A percentile compares a stretch with the other conserved stretches of the same genome.
Conservation (phyloP, 2,797 vertebrate species). For the Xenopus petersii region DNA sequence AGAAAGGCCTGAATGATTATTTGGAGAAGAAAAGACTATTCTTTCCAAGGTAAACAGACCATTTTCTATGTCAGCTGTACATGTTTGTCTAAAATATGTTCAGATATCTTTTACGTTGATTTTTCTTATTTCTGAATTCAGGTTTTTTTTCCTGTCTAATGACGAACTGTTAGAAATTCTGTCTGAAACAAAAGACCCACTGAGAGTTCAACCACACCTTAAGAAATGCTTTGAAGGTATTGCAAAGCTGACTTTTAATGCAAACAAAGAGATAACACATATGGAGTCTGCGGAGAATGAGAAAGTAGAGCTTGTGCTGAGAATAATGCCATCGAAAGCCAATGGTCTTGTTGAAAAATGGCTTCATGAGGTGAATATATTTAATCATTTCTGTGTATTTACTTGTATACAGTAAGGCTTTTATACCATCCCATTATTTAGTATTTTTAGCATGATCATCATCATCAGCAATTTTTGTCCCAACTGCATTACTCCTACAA, state of each 20-base stretch:
- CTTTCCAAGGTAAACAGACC: constrained; percentile 72
- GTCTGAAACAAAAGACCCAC: constrained; percentile 65
- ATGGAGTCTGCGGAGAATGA: constrained; percentile 74
- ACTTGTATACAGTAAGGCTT: background rate
- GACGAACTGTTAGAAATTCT: constrained; percentile 57
- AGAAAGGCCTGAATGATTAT: constrained; percentile 69
- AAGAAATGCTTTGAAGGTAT: constrained; percentile 68
- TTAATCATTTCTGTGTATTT: constrained; percentile 65
- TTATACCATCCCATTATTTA: no score
- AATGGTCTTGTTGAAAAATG: constrained; percentile 76
- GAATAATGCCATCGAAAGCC: constrained; percentile 71
- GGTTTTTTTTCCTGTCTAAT: constrained; percentile 44
- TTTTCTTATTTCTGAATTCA: constrained; percentile 44
- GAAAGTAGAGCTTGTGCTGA: constrained; percentile 65
- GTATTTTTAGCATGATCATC: no score
- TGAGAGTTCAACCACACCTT: constrained; percentile 57
- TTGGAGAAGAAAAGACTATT: constrained; percentile 69
- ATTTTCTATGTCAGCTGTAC: constrained; percentile 58
- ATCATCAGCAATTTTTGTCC: no score
- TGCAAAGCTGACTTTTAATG: constrained; percentile 71
- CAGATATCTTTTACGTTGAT: constrained; percentile 53
- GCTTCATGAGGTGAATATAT: constrained; percentile 74
- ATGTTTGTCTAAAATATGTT: constrained; percentile 58
- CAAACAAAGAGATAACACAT: constrained; percentile 69
- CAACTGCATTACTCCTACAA: no score